A percentile compares a stretch with the other conserved stretches of the same genome.
phyloP scores from a whole-genome alignment of 2,888 invertebrate genomes.

The Lasioglossum morio region DNA sequence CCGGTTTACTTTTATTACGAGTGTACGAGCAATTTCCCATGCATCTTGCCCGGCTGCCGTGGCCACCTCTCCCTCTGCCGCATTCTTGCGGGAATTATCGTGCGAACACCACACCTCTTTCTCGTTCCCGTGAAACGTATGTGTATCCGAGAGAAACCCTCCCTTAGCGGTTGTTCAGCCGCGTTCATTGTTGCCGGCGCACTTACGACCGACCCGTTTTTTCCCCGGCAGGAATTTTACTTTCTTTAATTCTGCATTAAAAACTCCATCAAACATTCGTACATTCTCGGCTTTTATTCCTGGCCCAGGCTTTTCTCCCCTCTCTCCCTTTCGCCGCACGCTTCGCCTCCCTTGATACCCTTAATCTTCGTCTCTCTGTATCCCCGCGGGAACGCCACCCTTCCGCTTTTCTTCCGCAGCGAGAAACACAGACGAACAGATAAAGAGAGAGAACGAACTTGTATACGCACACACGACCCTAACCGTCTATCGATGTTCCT shows the following conservation, averaged over 20 bases:
- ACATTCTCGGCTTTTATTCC: slow-evolving; percentile 15
- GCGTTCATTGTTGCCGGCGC: slow-evolving; percentile 32
- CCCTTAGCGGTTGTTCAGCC: slow-evolving; percentile 48
- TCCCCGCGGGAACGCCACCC: slow-evolving; percentile 1
- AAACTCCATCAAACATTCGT: slow-evolving; percentile 42
- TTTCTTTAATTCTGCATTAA: slow-evolving; percentile 45
- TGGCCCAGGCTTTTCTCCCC: background rate
- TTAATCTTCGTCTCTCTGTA: background rate
- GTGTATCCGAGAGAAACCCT: slow-evolving; percentile 37
- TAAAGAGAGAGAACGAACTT: background rate
- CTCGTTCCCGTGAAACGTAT: slow-evolving; percentile 45
- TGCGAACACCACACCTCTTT: slow-evolving; percentile 57
- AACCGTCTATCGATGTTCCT: slow-evolving; percentile 7
- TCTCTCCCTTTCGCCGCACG: background rate
- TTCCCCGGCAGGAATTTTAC: slow-evolving; percentile 22
- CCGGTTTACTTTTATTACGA: slow-evolving; percentile 35
- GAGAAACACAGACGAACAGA: background rate
- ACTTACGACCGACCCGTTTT: slow-evolving; percentile 8
- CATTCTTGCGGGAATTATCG: slow-evolving; percentile 60
- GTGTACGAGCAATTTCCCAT: slow-evolving; percentile 12
- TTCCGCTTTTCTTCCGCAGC: background rate
- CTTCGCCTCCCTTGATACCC: slow-evolving; percentile 14
- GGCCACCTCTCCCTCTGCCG: background rate
- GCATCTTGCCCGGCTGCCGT: slow-evolving; percentile 16
- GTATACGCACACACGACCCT: background rate